A percentile compares a stretch with the other conserved stretches of the same genome.
Conservation (phyloP, 2,113 vertebrate genomes). For the Ginglymostoma cirratum region DNA sequence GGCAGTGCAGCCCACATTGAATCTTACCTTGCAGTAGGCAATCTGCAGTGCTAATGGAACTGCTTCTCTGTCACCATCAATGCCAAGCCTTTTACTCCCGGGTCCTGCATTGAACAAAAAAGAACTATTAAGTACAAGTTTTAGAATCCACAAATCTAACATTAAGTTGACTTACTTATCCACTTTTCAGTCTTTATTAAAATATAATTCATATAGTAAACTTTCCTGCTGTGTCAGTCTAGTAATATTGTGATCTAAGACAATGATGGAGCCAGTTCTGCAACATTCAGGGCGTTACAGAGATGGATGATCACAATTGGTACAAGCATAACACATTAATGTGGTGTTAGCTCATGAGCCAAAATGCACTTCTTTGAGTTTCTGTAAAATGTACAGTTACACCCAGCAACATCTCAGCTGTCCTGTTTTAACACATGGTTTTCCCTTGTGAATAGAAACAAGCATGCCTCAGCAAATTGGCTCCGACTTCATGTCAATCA, state of each 20-base stretch:
- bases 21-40: conserved; percentile 77
- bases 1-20: not conserved
- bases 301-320: not conserved
- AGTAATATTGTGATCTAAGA: not conserved
- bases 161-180: too few species aligned
- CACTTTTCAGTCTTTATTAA: not conserved
- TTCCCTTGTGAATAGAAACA: not conserved
- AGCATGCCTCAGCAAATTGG: not conserved
- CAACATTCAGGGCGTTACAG: not conserved
- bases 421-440: not conserved
- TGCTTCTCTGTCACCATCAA: conserved; percentile 87
- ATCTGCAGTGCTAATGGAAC: conserved; percentile 84
- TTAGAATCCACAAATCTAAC: not conserved
- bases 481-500: not conserved
- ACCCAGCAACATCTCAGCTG: not conserved
- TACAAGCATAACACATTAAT: not conserved
- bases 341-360: not conserved
- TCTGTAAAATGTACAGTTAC: not conserved
- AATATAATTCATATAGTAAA: not conserved
- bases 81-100: conserved; percentile 86
- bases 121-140: not conserved
- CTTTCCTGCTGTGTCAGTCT: not conserved
- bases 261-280: not conserved
- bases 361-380: not conserved
- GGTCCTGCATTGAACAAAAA: conserved; percentile 60